These are phyloP conservation scores for Lasius platythorax DNA, from an alignment of 2,888 invertebrate genomes.

Conservation along the genomic window DNA sequence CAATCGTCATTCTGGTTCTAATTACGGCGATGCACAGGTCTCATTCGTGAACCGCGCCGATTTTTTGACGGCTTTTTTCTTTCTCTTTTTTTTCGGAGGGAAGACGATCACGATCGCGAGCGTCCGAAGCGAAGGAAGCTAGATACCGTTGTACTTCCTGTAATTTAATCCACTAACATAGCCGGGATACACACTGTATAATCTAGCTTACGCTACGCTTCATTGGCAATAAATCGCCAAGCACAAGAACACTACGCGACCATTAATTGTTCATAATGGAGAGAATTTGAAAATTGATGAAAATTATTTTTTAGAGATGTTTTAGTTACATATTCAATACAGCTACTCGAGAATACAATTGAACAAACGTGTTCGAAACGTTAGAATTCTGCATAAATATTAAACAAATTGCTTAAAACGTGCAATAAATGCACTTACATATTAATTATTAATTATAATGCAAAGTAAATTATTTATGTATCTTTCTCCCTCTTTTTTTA, in stretches of 20 bases:
- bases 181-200: constrained; percentile 14
- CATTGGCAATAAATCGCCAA: constrained; percentile 47
- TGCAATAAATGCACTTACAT: background rate
- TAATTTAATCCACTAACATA: constrained; percentile 57
- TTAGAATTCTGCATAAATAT: background rate
- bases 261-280: constrained; percentile 32
- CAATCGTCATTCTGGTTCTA: constrained; percentile 40
- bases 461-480: constrained; percentile 1
- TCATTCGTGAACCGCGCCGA: constrained; percentile 60
- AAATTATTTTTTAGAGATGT: constrained; percentile 14
- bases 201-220: constrained; percentile 33
- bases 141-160: constrained; percentile 64
- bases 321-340: background rate
- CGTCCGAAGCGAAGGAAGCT: constrained; percentile 58
- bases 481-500: background rate
- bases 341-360: background rate
- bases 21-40: constrained; percentile 25
- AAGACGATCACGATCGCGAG: constrained; percentile 57
- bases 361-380: background rate
- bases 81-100: background rate
- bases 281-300: constrained; percentile 18
- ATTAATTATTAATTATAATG: background rate
- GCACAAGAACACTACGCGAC: background rate
- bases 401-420: background rate
- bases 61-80: constrained; percentile 42